A percentile compares a stretch with the other conserved stretches of the same genome.
Evolutionary conservation across 2,888 invertebrate species (phyloP).

Genomic region (Cerastis leucographa): DNA sequence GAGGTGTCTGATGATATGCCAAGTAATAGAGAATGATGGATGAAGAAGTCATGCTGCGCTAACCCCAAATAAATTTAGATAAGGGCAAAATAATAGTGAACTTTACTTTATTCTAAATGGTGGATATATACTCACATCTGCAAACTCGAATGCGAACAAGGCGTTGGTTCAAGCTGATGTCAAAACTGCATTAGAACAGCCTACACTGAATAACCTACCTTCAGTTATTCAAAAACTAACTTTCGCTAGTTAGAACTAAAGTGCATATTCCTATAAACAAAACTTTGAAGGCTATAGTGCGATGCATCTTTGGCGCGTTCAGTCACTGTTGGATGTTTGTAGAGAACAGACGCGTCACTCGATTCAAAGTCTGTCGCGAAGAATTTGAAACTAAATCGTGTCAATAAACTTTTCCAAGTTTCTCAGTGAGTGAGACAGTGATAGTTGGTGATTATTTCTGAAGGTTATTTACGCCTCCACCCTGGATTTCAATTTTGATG

Average conservation of each 20-base stretch:
- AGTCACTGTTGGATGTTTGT: constrained; percentile 77
- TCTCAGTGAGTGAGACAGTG: constrained; percentile 73
- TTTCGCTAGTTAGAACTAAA: constrained; percentile 65
- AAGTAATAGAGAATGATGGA: too few relatives aligned
- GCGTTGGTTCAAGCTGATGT: constrained; percentile 63
- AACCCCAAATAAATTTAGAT: too few relatives aligned
- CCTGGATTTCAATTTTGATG: constrained; percentile 85
- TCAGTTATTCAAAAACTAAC: constrained; percentile 48
- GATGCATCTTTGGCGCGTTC: constrained; percentile 76
- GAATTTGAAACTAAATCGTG: constrained; percentile 73
- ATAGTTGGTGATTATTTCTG: constrained; percentile 67
- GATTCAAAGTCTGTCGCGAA: constrained; percentile 39
- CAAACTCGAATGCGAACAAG: constrained; percentile 46
- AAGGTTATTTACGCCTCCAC: constrained; percentile 71
- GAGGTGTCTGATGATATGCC: too few relatives aligned
- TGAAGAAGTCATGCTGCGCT: too few relatives aligned
- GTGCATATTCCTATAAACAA: constrained; percentile 70
- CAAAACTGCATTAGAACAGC: constrained; percentile 69
- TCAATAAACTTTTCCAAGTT: constrained; percentile 75
- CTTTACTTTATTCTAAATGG: neutral
- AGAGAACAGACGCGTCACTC: constrained; percentile 72
- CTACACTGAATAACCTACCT: constrained; percentile 51
- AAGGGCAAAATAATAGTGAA: too few relatives aligned
- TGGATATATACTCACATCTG: constrained; percentile 1
- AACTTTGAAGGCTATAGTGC: constrained; percentile 70